A percentile compares a stretch with the other conserved stretches of the same genome.
phyloP scores from a whole-genome alignment of 2,113 vertebrate species.

The Sprattus sprattus region DNA sequence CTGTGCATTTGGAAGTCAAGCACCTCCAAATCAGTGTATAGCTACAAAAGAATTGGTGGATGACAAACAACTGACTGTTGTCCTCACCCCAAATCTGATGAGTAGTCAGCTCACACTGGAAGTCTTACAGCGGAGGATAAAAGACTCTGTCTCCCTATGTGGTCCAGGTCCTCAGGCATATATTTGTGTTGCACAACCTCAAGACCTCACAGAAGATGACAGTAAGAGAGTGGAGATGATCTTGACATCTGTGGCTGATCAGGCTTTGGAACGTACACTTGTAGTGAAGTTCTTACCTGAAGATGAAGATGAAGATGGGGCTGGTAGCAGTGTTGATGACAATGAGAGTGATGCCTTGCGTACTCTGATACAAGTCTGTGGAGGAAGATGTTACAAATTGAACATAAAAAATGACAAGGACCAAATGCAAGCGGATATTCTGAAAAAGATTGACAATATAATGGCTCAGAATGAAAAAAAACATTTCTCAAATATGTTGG shows the following conservation, averaged over 20 bases:
- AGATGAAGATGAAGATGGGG: background rate
- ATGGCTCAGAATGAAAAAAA: background rate
- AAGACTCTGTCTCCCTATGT: constrained; percentile 20
- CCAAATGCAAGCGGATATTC: background rate
- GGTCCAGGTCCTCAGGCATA: constrained; percentile 30
- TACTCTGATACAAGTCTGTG: background rate
- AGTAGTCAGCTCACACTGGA: background rate
- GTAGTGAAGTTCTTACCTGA: background rate
- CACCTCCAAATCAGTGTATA: background rate
- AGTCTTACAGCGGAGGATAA: background rate
- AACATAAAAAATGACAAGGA: background rate
- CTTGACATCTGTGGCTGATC: background rate
- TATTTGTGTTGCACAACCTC: constrained; percentile 17
- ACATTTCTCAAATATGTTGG: background rate
- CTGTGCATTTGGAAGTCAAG: background rate
- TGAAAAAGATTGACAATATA: background rate
- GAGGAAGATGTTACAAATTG: background rate
- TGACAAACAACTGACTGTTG: constrained; percentile 22
- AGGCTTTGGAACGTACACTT: background rate
- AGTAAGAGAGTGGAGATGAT: background rate
- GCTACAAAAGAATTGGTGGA: background rate
- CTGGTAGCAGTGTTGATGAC: background rate
- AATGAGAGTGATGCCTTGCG: background rate
- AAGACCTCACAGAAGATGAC: background rate
- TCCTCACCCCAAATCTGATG: constrained; percentile 24